phyloP scores from a whole-genome alignment of 2,888 invertebrate genomes.

The Lagria hirta region DNA sequence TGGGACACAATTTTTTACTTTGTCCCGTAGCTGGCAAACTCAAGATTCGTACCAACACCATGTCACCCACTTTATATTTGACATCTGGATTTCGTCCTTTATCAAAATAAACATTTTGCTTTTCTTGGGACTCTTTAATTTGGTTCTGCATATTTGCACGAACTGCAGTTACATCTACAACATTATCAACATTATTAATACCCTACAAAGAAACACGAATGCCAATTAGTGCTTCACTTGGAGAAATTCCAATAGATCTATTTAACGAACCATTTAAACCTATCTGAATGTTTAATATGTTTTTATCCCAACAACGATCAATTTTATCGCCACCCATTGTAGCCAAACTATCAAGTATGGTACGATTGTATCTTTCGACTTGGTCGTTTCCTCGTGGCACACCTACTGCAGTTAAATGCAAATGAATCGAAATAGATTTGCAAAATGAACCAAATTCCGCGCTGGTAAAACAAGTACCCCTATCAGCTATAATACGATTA shows the following conservation, averaged over 20 bases:
- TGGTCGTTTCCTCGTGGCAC: constrained; percentile 20
- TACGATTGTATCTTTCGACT: constrained; percentile 18
- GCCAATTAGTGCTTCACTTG: not conserved
- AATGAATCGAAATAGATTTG: not conserved
- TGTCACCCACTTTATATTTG: constrained; percentile 20
- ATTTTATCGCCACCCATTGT: constrained; percentile 12
- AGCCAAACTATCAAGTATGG: constrained; percentile 10
- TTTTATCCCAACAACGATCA: constrained; percentile 16
- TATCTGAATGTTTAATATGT: constrained; percentile 16
- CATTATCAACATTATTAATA: not conserved
- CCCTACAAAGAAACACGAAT: not conserved
- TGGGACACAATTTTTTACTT: constrained; percentile 23
- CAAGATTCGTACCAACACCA: constrained; percentile 18
- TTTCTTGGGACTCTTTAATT: constrained; percentile 4
- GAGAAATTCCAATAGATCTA: not conserved
- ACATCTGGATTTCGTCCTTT: constrained; percentile 1
- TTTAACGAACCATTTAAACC: too few species aligned
- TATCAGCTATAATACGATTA: constrained; percentile 30
- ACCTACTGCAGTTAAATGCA: constrained; percentile 23
- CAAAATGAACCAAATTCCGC: constrained; percentile 7
- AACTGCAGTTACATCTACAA: constrained; percentile 18
- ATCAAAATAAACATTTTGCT: constrained; percentile 22
- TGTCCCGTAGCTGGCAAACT: constrained; percentile 13
- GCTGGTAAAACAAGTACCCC: constrained; percentile 22
- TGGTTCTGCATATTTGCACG: constrained; percentile 5